Conservation (phyloP, 2,113 vertebrate genomes). For the Myotis brandtii region DNA sequence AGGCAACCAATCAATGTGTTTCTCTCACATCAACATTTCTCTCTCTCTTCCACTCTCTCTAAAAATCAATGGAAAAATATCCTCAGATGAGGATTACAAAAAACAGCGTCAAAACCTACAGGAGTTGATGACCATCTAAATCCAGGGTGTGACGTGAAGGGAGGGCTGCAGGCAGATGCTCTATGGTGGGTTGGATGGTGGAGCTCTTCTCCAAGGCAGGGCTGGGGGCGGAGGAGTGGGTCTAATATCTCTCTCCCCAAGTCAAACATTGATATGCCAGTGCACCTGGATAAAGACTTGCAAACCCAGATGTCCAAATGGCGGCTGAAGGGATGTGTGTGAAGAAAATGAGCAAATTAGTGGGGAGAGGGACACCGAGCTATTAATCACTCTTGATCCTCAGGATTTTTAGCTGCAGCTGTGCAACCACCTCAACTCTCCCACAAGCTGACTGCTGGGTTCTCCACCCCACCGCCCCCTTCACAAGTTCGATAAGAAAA, state of each 20-base stretch:
- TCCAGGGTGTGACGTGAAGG: accelerated
- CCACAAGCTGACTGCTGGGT: accelerated
- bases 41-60: no score
- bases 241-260: not conserved
- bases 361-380: no score
- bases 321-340: not conserved
- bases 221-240: not conserved
- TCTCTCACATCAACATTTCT: no score
- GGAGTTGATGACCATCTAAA: not conserved
- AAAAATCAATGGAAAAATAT: no score
- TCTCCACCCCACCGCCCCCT: not conserved
- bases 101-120: not conserved
- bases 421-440: not conserved
- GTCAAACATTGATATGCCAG: not conserved
- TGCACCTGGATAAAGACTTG: not conserved
- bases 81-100: no score
- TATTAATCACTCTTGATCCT: not conserved
- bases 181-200: accelerated
- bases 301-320: not conserved
- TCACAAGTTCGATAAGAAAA: not conserved
- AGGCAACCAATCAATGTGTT: no score
- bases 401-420: not conserved
- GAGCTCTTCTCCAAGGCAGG: not conserved
- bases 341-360: not conserved
- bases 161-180: not conserved